These are phyloP conservation scores for Megalopta genalis DNA, from an alignment of 1,140 invertebrate species.

Conservation along the genomic window DNA sequence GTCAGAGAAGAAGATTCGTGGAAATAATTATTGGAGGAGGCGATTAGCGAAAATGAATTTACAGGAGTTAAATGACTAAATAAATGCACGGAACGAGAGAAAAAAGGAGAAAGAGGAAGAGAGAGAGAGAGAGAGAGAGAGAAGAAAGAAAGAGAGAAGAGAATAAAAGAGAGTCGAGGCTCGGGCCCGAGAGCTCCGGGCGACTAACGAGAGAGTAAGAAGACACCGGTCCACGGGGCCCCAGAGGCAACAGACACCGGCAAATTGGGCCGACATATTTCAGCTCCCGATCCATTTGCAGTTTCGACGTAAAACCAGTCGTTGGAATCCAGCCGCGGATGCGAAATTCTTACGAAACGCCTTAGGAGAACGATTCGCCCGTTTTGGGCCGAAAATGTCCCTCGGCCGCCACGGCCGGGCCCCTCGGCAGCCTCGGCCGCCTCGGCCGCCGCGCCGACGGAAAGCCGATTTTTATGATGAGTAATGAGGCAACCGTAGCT, in stretches of 20 bases:
- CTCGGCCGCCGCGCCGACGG: constrained; percentile 7
- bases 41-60: too few relatives aligned
- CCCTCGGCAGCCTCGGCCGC: too few relatives aligned
- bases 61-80: too few relatives aligned
- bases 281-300: constrained; percentile 67
- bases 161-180: too few relatives aligned
- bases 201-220: constrained; percentile 63
- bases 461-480: constrained; percentile 32
- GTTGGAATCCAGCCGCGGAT: constrained; percentile 63
- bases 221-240: constrained; percentile 25
- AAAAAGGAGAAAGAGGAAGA: not conserved
- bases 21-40: too few relatives aligned
- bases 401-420: too few relatives aligned
- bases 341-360: constrained; percentile 68
- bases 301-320: constrained; percentile 72
- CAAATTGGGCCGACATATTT: constrained; percentile 72
- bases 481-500: not conserved
- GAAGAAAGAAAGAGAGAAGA: too few relatives aligned
- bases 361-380: constrained; percentile 58
- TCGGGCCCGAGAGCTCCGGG: constrained; percentile 46
- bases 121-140: not conserved
- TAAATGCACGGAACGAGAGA: not conserved
- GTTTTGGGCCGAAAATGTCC: constrained; percentile 53
- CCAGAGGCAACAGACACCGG: constrained; percentile 69
- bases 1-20: too few relatives aligned